Percentiles rank a stretch among this genome's conserved stretches.
These are phyloP conservation scores for Gouania willdenowi DNA, from an alignment of 2,797 vertebrate species.

Conservation along the genomic window DNA sequence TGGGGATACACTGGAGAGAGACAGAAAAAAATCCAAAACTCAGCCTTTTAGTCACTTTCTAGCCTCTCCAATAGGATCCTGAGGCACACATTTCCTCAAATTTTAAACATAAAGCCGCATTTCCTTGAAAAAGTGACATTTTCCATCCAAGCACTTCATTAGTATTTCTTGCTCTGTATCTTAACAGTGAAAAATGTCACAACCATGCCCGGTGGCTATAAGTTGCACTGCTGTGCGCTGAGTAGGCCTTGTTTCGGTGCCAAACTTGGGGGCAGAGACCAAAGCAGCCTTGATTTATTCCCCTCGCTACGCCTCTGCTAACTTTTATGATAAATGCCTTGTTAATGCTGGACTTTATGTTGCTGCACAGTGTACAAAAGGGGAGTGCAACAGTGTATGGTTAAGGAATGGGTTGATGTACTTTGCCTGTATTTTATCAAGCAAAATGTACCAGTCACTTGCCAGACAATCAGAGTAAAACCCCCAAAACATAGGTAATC, in stretches of 20 bases:
- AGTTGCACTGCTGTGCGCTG: conserved; percentile 63
- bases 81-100: conserved; percentile 25
- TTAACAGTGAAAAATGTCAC: conserved; percentile 77
- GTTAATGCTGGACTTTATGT: conserved; percentile 47
- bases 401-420: not conserved
- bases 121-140: conserved; percentile 58
- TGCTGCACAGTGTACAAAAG: conserved; percentile 13
- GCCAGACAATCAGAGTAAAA: too few relatives aligned
- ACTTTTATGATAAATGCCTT: conserved; percentile 66
- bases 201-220: conserved; percentile 59
- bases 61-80: conserved; percentile 43
- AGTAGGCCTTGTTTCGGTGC: conserved; percentile 68
- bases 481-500: too few relatives aligned
- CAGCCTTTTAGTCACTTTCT: conserved; percentile 61
- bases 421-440: too few relatives aligned
- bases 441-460: too few relatives aligned
- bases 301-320: conserved; percentile 53
- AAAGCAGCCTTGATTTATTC: conserved; percentile 71
- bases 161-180: conserved; percentile 70
- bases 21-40: conserved; percentile 53
- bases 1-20: conserved; percentile 1
- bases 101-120: conserved; percentile 21
- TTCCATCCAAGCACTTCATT: conserved; percentile 70
- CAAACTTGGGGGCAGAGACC: conserved; percentile 63
- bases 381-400: not conserved